Evolutionary conservation across 2,797 vertebrate genomes (phyloP).

Genomic region (Tangara arthus): DNA sequence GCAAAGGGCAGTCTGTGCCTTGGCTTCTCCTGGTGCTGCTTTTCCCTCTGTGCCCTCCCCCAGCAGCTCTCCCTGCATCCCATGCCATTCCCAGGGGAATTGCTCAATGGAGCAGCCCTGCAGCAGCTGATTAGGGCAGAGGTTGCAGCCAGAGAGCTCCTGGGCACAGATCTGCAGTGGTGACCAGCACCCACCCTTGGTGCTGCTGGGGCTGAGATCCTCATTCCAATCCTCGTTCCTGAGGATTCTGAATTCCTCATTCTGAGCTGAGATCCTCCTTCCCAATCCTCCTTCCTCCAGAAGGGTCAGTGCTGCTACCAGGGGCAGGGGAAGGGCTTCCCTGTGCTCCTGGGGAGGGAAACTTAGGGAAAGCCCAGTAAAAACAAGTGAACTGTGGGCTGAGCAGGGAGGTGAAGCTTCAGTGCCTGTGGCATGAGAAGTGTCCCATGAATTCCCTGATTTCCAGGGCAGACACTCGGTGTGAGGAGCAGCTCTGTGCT

Average conservation of each 20-base stretch:
- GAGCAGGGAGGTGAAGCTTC: neutral
- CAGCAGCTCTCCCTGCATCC: accelerated
- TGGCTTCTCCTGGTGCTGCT: neutral
- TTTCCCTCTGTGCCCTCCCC: neutral
- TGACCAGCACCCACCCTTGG: accelerated
- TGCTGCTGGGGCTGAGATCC: neutral
- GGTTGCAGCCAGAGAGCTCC: neutral
- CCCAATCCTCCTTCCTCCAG: neutral
- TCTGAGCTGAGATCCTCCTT: too few relatives aligned
- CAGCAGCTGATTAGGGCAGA: constrained; percentile 8
- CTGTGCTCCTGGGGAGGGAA: neutral
- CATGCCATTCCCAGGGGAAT: neutral
- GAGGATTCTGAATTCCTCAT: too few relatives aligned
- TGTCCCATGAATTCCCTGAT: neutral
- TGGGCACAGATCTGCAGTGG: neutral
- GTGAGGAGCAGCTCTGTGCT: neutral
- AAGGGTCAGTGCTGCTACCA: neutral
- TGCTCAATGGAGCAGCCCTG: neutral
- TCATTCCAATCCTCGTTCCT: too few relatives aligned
- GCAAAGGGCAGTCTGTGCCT: neutral
- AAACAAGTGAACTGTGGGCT: neutral
- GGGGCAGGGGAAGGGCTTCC: neutral
- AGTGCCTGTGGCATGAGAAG: neutral
- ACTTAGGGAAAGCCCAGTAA: neutral
- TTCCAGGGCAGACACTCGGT: accelerated